These are phyloP conservation scores for Pristionchus fissidentatus DNA, from an alignment of 2,888 invertebrate genomes.

Conservation along the genomic window DNA sequence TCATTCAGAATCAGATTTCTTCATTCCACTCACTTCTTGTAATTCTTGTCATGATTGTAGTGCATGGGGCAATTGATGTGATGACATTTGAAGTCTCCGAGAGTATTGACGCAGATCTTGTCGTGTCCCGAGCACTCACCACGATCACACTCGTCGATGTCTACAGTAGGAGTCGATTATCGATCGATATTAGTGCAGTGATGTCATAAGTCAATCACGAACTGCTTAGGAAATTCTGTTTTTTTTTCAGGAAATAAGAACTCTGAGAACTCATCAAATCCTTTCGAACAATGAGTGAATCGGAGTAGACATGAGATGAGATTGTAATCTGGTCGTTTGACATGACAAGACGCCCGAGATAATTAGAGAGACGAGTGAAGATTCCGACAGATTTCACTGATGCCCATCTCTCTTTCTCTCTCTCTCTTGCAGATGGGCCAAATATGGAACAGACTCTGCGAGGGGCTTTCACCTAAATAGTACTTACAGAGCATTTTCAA, in stretches of 20 bases:
- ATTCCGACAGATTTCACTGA: slow-evolving; percentile 1
- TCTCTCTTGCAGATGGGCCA: not conserved
- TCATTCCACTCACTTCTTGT: slow-evolving; percentile 84
- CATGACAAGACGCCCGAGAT: slow-evolving; percentile 11
- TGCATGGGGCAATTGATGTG: slow-evolving; percentile 88
- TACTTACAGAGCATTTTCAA: too few species aligned
- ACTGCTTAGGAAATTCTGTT: too few species aligned
- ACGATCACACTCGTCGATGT: slow-evolving; percentile 84
- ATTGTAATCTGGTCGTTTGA: slow-evolving; percentile 20
- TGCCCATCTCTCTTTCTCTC: not conserved
- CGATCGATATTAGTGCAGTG: not conserved
- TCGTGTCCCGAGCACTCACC: slow-evolving; percentile 79
- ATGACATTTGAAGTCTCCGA: slow-evolving; percentile 91
- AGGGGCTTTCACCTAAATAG: too few species aligned
- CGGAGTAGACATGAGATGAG: too few species aligned
- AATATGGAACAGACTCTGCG: too few species aligned
- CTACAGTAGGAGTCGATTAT: slow-evolving; percentile 75
- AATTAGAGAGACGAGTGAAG: slow-evolving; percentile 38
- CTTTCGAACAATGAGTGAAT: too few species aligned
- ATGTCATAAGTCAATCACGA: not conserved
- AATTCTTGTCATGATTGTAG: slow-evolving; percentile 85
- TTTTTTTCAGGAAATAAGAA: too few species aligned
- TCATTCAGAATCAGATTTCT: not conserved
- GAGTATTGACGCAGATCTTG: slow-evolving; percentile 89
- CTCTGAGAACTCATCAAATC: too few species aligned